A percentile compares a stretch with the other conserved stretches of the same genome.
These are phyloP conservation scores for Calameuta idolon DNA, from an alignment of 2,888 invertebrate genomes.

Conservation along the genomic window DNA sequence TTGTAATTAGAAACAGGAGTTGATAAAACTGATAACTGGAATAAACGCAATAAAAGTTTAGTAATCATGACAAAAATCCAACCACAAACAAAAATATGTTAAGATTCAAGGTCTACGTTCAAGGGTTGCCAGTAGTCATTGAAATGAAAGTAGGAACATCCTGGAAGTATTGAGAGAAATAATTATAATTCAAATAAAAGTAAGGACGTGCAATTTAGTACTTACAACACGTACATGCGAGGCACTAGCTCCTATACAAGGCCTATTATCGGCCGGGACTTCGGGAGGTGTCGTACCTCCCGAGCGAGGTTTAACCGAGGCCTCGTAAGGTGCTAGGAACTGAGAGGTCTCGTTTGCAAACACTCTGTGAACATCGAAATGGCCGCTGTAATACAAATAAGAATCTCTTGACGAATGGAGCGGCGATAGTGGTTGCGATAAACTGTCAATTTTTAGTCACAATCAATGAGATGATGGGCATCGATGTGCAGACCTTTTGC, in stretches of 20 bases:
- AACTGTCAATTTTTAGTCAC: neutral
- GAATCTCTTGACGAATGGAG: neutral
- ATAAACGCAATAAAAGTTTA: neutral
- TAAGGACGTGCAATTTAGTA: conserved; percentile 50
- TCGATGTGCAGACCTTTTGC: neutral
- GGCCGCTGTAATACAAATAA: neutral
- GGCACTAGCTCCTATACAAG: conserved; percentile 62
- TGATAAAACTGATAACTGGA: neutral
- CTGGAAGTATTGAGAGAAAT: neutral
- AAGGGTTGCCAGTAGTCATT: neutral
- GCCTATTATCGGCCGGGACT: conserved; percentile 53
- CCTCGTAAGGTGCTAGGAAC: conserved; percentile 80
- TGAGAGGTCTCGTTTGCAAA: conserved; percentile 81
- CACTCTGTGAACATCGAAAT: conserved; percentile 69
- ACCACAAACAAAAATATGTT: neutral
- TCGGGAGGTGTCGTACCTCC: conserved; percentile 66
- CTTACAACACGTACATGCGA: conserved; percentile 68
- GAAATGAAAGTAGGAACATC: neutral
- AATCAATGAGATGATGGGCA: neutral
- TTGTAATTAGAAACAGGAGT: neutral
- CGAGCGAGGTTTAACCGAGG: conserved; percentile 72
- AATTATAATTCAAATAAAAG: neutral
- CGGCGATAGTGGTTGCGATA: conserved; percentile 6
- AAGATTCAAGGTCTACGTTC: neutral
- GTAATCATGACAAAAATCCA: neutral